Conservation (phyloP, 2,888 invertebrate species). For the Cephus spinipes region DNA sequence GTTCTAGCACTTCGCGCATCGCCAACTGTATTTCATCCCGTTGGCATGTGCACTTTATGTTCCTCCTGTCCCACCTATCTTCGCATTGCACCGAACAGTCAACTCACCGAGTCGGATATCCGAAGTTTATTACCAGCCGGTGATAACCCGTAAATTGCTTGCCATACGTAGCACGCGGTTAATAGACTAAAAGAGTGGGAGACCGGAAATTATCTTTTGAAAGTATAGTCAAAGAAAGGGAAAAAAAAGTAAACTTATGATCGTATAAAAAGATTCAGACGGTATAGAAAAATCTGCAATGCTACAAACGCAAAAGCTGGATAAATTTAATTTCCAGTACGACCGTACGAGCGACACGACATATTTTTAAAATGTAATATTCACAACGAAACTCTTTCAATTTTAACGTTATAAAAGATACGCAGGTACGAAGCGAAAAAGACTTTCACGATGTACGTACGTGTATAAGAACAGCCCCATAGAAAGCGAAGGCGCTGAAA, state of each 20-base stretch:
- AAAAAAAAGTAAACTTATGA: neutral
- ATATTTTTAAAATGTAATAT: neutral
- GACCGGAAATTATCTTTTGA: neutral
- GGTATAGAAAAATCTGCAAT: neutral
- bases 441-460: neutral
- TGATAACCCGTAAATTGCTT: constrained; percentile 48
- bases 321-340: neutral
- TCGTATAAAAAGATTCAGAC: neutral
- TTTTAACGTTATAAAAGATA: neutral
- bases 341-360: neutral
- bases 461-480: neutral
- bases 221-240: neutral
- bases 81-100: constrained; percentile 25
- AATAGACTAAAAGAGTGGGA: neutral
- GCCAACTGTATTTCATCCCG: constrained; percentile 39
- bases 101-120: constrained; percentile 36
- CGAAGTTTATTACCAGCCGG: constrained; percentile 44
- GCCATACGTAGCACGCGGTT: constrained; percentile 31
- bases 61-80: constrained; percentile 33
- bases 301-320: neutral
- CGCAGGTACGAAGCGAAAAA: neutral
- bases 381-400: neutral
- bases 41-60: constrained; percentile 40
- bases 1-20: constrained; percentile 11
- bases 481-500: neutral